Conservation (phyloP, 1,140 invertebrate genomes). For the Scaptodrosophila lebanonensis region DNA sequence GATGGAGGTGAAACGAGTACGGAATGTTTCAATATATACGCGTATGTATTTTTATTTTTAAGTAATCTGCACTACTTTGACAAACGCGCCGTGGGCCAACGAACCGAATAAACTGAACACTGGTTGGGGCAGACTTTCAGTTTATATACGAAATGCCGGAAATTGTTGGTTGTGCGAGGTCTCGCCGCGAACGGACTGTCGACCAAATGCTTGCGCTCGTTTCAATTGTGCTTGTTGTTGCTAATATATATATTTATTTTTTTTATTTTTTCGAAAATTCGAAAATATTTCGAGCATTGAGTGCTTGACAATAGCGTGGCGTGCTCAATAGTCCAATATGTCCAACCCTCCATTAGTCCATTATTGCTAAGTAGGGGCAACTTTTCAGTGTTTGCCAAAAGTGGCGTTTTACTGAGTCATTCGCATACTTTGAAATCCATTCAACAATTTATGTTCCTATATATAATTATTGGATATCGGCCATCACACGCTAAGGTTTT, state of each 20-base stretch:
- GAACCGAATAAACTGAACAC: constrained; percentile 33
- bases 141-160: constrained; percentile 70
- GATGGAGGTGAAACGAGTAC: not conserved
- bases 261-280: constrained; percentile 33
- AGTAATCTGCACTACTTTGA: constrained; percentile 63
- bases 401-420: constrained; percentile 58
- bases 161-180: constrained; percentile 48
- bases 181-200: constrained; percentile 26
- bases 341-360: constrained; percentile 33
- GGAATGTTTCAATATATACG: constrained; percentile 42
- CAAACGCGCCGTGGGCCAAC: constrained; percentile 36
- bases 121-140: constrained; percentile 44
- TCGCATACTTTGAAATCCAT: too few species aligned
- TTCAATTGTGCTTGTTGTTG: constrained; percentile 39
- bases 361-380: constrained; percentile 49
- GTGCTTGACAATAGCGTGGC: constrained; percentile 31
- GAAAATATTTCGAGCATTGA: constrained; percentile 46
- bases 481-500: too few species aligned
- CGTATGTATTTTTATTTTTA: constrained; percentile 62
- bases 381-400: constrained; percentile 50
- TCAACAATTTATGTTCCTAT: too few species aligned
- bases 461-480: too few species aligned
- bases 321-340: constrained; percentile 1
- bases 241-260: not conserved
- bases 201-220: constrained; percentile 32